Percentiles rank a stretch among this genome's conserved stretches.
Conservation (phyloP, 2,113 vertebrate genomes). For the Sitta europaea region DNA sequence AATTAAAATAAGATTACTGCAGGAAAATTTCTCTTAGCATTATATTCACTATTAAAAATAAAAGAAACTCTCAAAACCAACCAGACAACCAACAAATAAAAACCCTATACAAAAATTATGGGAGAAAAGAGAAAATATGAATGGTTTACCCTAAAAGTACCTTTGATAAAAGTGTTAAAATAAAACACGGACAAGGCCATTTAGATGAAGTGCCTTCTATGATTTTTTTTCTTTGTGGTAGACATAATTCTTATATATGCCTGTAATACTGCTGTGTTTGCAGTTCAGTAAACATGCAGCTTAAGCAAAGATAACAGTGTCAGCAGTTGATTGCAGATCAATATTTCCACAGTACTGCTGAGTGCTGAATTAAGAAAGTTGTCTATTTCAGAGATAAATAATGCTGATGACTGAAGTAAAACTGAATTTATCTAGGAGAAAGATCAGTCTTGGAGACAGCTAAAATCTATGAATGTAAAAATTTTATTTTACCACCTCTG, state of each 20-base stretch:
- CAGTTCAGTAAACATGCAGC: conserved; percentile 62
- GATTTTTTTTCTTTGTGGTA: not conserved
- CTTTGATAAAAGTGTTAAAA: not conserved
- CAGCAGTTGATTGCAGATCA: conserved; percentile 74
- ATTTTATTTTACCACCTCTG: not conserved
- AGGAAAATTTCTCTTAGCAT: not conserved
- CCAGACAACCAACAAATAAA: not conserved
- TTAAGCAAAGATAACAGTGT: conserved; percentile 65
- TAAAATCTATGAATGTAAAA: not conserved
- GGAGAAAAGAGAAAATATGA: not conserved
- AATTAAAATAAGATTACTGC: conserved; percentile 19
- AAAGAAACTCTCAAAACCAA: not conserved
- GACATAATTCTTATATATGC: conserved; percentile 40
- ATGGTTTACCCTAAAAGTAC: not conserved
- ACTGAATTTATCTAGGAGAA: not conserved
- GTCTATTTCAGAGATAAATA: conserved; percentile 54
- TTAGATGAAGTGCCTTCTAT: conserved; percentile 43
- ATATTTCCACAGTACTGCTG: conserved; percentile 64
- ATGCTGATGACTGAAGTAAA: conserved; percentile 45
- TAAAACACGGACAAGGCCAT: conserved; percentile 13
- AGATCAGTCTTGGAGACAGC: not conserved
- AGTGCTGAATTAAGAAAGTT: conserved; percentile 65
- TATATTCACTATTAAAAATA: not conserved
- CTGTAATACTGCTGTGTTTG: conserved; percentile 63
- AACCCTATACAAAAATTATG: not conserved